Conservation (phyloP, 1,140 invertebrate genomes). For the Zeugodacus cucurbitae region DNA sequence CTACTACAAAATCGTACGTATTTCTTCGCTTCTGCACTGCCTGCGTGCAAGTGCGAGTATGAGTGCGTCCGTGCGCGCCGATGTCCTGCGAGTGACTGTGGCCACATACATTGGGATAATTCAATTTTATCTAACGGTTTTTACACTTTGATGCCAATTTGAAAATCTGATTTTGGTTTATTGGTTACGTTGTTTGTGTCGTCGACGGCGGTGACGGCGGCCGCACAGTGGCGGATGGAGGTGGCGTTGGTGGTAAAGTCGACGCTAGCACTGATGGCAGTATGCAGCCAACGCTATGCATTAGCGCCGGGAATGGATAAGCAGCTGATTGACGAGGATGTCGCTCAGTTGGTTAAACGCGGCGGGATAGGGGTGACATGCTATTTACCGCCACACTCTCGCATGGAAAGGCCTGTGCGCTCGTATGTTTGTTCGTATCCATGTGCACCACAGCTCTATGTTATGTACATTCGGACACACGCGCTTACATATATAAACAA, state of each 20-base stretch:
- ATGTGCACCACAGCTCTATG: neutral
- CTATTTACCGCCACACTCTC: constrained; percentile 24
- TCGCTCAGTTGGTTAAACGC: neutral
- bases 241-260: constrained; percentile 39
- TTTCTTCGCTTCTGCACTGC: constrained; percentile 38
- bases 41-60: constrained; percentile 37
- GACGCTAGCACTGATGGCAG: neutral
- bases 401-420: neutral
- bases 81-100: constrained; percentile 65
- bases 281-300: neutral
- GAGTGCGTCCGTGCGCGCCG: constrained; percentile 58
- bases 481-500: neutral
- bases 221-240: constrained; percentile 7
- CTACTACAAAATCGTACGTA: constrained; percentile 3
- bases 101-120: constrained; percentile 60
- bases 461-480: neutral
- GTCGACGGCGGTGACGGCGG: constrained; percentile 10
- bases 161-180: constrained; percentile 62
- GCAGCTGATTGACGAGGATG: neutral
- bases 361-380: constrained; percentile 5
- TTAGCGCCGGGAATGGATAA: constrained; percentile 28
- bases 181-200: constrained; percentile 41
- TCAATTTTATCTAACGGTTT: constrained; percentile 65
- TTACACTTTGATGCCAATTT: constrained; percentile 66
- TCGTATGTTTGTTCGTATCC: neutral